Evolutionary conservation across 2,888 invertebrate species (phyloP).

Genomic region (Ypsolopha scabrella): DNA sequence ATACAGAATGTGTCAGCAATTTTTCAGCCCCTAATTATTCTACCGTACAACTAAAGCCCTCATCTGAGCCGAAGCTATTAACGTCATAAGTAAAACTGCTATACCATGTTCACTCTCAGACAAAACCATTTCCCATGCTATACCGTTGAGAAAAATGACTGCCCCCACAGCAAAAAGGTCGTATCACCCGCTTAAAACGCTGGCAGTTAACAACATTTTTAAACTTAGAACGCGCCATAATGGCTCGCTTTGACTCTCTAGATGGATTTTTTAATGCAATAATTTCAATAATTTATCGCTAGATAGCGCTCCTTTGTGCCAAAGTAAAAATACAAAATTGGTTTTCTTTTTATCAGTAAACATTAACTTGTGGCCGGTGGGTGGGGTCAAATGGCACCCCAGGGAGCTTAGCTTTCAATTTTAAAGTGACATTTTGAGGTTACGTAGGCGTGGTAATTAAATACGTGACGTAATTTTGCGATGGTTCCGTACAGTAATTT

Average conservation of each 20-base stretch:
- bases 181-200: background rate
- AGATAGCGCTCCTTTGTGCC: constrained; percentile 64
- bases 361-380: constrained; percentile 22
- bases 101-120: background rate
- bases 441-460: constrained; percentile 50
- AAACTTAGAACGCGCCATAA: constrained; percentile 38
- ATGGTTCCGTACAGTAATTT: constrained; percentile 42
- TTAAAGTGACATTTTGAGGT: constrained; percentile 43
- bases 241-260: constrained; percentile 76
- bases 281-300: constrained; percentile 75
- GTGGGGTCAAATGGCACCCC: constrained; percentile 6
- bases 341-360: constrained; percentile 60
- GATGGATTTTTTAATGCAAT: constrained; percentile 82
- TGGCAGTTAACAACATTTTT: background rate
- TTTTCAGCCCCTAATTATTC: no score
- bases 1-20: no score
- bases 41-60: no score
- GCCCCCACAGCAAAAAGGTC: constrained; percentile 25
- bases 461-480: constrained; percentile 60
- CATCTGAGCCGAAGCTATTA: no score
- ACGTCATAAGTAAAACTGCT: no score
- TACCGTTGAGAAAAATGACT: constrained; percentile 45
- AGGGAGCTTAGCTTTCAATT: constrained; percentile 44
- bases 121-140: constrained; percentile 51
- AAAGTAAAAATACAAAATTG: constrained; percentile 40